These are phyloP conservation scores for Rhopalosiphum nymphaeae DNA, from an alignment of 2,888 invertebrate species.

Conservation along the genomic window DNA sequence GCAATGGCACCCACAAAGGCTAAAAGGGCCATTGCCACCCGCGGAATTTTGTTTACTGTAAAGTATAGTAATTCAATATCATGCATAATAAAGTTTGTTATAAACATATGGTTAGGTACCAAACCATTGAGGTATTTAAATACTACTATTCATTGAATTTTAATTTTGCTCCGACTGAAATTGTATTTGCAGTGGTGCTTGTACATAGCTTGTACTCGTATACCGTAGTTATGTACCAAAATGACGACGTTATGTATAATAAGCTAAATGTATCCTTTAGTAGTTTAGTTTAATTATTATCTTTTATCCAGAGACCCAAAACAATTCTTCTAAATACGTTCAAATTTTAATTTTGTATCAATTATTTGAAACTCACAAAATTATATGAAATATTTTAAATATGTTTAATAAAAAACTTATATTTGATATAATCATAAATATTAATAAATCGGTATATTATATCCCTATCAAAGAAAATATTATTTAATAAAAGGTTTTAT, in stretches of 20 bases:
- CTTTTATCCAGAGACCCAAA: neutral
- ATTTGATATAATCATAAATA: neutral
- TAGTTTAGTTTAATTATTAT: neutral
- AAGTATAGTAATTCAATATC: no score
- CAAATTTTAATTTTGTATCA: neutral
- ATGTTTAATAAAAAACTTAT: neutral
- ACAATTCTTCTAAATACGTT: neutral
- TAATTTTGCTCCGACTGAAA: no score
- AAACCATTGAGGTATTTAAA: no score
- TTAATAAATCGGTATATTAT: neutral
- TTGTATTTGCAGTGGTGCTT: no score
- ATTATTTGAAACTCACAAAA: neutral
- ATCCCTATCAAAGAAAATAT: neutral
- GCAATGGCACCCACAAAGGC: no score
- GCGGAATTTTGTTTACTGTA: no score
- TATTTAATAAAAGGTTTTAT: neutral
- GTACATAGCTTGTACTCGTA: no score
- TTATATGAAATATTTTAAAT: neutral
- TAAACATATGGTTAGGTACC: no score
- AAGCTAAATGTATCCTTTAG: neutral
- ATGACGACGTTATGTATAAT: neutral
- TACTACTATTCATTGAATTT: no score
- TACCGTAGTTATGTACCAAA: no score
- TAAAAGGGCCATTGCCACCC: no score
- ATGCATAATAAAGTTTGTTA: no score